These are phyloP conservation scores for Aradus depressus DNA, from an alignment of 2,888 invertebrate species.

Conservation along the genomic window DNA sequence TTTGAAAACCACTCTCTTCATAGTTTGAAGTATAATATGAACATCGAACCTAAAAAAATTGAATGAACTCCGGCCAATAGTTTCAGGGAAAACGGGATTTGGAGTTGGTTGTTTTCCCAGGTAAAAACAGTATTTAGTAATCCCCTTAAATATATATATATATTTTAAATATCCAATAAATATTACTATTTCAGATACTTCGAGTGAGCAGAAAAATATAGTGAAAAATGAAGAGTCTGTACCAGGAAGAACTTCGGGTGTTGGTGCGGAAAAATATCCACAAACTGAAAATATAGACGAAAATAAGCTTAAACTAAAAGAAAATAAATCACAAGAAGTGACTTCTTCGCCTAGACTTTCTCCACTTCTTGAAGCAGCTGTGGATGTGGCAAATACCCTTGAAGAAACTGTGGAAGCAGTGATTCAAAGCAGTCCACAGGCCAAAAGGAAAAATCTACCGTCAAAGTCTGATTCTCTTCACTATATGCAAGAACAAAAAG, in stretches of 20 bases:
- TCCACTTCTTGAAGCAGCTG: conserved; percentile 51
- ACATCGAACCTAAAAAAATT: too few relatives aligned
- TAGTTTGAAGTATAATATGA: too few relatives aligned
- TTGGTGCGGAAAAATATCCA: conserved; percentile 10
- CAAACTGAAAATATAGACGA: conserved; percentile 5
- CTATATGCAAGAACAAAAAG: conserved; percentile 29
- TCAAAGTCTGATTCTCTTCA: conserved; percentile 25
- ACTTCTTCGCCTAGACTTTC: conserved; percentile 26
- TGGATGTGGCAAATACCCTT: conserved; percentile 51
- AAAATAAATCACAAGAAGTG: conserved; percentile 19
- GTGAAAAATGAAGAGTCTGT: conserved; percentile 1
- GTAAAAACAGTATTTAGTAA: too few relatives aligned
- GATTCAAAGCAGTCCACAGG: conserved; percentile 45
- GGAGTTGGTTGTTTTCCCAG: too few relatives aligned
- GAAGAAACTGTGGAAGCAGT: conserved; percentile 58
- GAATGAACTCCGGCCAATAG: too few relatives aligned
- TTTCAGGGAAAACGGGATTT: too few relatives aligned
- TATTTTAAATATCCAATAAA: too few relatives aligned
- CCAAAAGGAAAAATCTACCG: conserved; percentile 26
- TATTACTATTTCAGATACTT: conserved; percentile 13
- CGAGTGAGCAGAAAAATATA: conserved; percentile 11
- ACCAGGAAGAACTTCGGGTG: conserved; percentile 14
- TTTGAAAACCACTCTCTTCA: too few relatives aligned
- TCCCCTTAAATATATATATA: too few relatives aligned
- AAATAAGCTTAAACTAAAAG: conserved; percentile 22